These are phyloP conservation scores for Aelia acuminata DNA, from an alignment of 2,888 invertebrate genomes.

Conservation along the genomic window DNA sequence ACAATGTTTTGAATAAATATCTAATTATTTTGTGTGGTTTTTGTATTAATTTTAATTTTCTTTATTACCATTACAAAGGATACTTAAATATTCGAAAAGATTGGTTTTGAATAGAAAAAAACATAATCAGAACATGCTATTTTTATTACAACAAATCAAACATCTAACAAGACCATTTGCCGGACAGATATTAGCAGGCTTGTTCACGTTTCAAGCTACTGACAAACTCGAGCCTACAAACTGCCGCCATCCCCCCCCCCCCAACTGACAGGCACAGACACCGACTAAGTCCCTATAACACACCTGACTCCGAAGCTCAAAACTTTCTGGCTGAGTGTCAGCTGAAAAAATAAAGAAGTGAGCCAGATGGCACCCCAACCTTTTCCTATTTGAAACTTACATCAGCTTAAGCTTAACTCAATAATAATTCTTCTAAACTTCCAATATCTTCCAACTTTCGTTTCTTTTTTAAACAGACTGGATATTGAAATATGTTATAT, in stretches of 20 bases:
- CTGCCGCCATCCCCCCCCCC: background rate
- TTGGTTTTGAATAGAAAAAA: no score
- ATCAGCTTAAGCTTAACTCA: background rate
- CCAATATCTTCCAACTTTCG: no score
- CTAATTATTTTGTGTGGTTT: no score
- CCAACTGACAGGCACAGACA: background rate
- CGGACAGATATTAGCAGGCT: background rate
- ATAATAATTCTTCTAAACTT: background rate
- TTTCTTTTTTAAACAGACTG: no score
- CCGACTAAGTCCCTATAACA: constrained; percentile 10
- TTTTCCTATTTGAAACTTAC: background rate
- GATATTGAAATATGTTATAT: no score
- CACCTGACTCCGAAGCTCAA: background rate
- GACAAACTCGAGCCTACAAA: background rate
- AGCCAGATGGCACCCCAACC: background rate
- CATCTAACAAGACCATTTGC: no score
- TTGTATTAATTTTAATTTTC: no score
- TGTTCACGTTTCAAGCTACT: background rate
- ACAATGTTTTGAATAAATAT: no score
- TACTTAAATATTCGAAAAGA: no score
- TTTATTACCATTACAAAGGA: no score
- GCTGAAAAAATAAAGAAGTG: constrained; percentile 19
- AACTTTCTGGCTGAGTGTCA: background rate
- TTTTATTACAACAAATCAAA: no score
- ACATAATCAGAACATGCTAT: no score